Evolutionary conservation across 2,113 vertebrate genomes (phyloP).

Genomic region (Oreochromis niloticus): DNA sequence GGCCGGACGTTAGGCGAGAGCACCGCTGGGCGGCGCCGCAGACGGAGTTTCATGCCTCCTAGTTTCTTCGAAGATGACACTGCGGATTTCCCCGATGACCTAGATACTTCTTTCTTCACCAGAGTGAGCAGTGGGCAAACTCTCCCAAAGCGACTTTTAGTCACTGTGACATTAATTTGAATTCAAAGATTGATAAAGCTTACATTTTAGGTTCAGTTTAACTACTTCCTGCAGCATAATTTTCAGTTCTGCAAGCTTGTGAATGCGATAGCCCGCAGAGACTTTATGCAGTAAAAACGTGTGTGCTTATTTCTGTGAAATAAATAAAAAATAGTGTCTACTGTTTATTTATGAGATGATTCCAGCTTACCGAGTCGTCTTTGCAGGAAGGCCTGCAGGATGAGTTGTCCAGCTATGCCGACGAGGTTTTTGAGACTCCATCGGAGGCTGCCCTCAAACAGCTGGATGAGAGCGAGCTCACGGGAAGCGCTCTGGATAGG

Average conservation of each 20-base stretch:
- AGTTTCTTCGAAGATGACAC: conserved; percentile 93
- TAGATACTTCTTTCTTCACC: conserved; percentile 95
- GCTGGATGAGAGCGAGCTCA: conserved; percentile 80
- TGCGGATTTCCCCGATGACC: conserved; percentile 87
- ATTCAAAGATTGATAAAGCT: background rate
- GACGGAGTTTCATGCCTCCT: conserved; percentile 88
- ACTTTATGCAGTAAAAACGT: background rate
- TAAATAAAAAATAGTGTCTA: background rate
- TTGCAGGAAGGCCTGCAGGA: conserved; percentile 86
- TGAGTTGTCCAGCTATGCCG: conserved; percentile 86
- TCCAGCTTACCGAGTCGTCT: background rate
- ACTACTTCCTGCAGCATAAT: background rate
- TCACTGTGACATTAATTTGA: background rate
- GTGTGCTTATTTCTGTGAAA: background rate
- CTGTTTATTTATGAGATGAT: background rate
- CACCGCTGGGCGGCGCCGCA: conserved; percentile 72
- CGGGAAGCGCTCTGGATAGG: conserved; percentile 85
- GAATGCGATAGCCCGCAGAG: background rate
- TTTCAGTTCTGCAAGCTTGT: background rate
- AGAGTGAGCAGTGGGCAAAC: conserved; percentile 76
- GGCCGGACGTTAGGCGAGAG: conserved; percentile 83
- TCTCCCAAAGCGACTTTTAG: background rate
- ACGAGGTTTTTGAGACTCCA: conserved; percentile 91
- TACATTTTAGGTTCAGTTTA: background rate
- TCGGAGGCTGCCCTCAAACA: conserved; percentile 82